Evolutionary conservation across 1,140 invertebrate species (phyloP), one percentile per base, ranked within the genome.

Genomic region (Camponotus floridanus): DNA sequence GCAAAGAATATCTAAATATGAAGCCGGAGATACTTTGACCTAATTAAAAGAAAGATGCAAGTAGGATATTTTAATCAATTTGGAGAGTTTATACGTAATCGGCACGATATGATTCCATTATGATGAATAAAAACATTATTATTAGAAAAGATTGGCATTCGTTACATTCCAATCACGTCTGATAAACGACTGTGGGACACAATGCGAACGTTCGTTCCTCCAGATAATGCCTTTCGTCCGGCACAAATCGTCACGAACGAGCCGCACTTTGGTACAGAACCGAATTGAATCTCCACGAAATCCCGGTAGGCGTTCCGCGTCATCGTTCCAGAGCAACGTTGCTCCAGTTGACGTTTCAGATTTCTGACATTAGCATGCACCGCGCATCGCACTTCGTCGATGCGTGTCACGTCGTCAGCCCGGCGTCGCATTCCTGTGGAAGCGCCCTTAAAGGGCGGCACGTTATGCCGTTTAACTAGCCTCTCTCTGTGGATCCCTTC

Each of bases 311-410:
- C 88, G 86, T 90, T 83, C 88, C 88, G 80, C 62, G 85, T 76
- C 76, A 68, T 59, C 80, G 88, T 89, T 78, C 67, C 88, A 76
- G 18, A 42, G 68, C 81, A 64, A 61, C 85, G 80, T 78, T 87
- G 81, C 88, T 88, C 80, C 51, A 83, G 90, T 91, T 91, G 90
- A 91, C 90, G 85, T 90, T 91, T 91, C 89, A 90, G 90, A 91
- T 91, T 91, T 91, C 87, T 89, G 33, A 71, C 84, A 88, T 91
- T 90, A 90, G 88, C 88, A 90, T 90, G 90, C 90, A 59, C 70
- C 87, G 86, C 59, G 89, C 67, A 91, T 84, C 89, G 89, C 79
- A 70, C 76, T 78, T 90, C 79, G 90, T 85, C 89, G 90, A 91
- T 91, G 90, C 90, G 90, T 91, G 90, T 91, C 90, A 91, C 90